Base-by-base conservation (phyloP, 2,888 invertebrate genomes). In the Standfussiana lucernea region DNA sequence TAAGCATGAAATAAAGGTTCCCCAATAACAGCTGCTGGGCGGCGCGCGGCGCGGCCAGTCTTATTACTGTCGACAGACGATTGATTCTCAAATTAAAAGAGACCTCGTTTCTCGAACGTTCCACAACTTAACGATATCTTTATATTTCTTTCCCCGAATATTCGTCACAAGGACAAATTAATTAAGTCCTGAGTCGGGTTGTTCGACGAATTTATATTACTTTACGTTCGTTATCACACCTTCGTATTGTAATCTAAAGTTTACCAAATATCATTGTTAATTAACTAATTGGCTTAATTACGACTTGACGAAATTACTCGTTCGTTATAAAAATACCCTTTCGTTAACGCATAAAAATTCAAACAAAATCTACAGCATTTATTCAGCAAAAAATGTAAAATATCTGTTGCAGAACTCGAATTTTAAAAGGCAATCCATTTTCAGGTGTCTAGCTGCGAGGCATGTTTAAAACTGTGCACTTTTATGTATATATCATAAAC, bases 71-170 rank as follows among this genome's bases (percentile, higher is more conserved):
- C 42, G 6, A 69, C 61, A 68, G 61, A 69, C 74, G 40, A 82
- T 78, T 74, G 71, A 75, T 75, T 66, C 50, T 28, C 61, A 72
- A 82, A 78, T 78, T 78, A 82, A 77, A 69, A 61, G 37, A 62
- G 59, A 72, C 35, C 35, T 50, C 53, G 37, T 71, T 73, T 69
- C 61, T 71, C 66, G 78, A 82, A 61, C 42, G 21, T 47, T 73
- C 59, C 28, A 40, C 62, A 24, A 32, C 61, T 53, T 40, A 61
- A 65, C 24, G 42, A 61, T 56, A 37, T 64, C 59, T 72, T 35
- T 42, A 72, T 64, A 62, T 45, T 62, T 65, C 2, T 67, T 59
- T 35, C 35, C 65, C 67, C 10, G 5, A 70, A 67, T 53, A 68
- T 72, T 75, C 21, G n/a, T 53, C 59, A 59, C 66, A 79, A 78